phyloP scores from a whole-genome alignment of 1,140 invertebrate genomes.

The Drosophila malerkotliana region DNA sequence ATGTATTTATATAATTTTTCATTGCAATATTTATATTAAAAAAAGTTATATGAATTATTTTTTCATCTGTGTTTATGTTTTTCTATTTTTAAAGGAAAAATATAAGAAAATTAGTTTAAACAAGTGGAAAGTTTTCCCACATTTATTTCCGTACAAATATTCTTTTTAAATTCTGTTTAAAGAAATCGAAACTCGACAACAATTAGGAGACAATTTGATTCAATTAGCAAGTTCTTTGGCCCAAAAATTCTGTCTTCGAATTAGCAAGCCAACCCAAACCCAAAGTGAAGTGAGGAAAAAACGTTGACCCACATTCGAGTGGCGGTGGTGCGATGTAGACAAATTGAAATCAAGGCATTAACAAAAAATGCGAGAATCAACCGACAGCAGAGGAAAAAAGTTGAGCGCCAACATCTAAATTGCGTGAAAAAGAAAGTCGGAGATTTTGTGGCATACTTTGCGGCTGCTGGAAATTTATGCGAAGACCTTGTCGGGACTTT shows the following conservation, averaged over 20 bases:
- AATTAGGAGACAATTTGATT: constrained; percentile 52
- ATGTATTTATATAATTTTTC: too few species aligned
- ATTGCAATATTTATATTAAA: background rate
- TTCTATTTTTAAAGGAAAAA: background rate
- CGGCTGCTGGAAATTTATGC: constrained; percentile 65
- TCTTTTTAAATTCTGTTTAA: constrained; percentile 21
- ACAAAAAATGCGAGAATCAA: constrained; percentile 18
- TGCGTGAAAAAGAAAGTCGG: constrained; percentile 24
- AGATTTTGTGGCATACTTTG: constrained; percentile 63
- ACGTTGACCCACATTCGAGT: constrained; percentile 41
- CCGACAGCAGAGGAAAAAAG: constrained; percentile 9
- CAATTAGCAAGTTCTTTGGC: constrained; percentile 63
- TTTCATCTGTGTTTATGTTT: background rate
- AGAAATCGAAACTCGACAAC: constrained; percentile 63
- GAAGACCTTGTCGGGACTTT: constrained; percentile 34
- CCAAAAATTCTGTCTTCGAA: constrained; percentile 36
- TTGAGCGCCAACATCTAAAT: constrained; percentile 25
- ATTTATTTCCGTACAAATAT: background rate
- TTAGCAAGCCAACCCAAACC: constrained; percentile 35
- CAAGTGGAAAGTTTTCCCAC: constrained; percentile 25
- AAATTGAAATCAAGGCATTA: constrained; percentile 75
- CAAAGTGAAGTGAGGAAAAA: constrained; percentile 2
- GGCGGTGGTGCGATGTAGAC: constrained; percentile 34
- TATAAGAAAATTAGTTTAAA: background rate
- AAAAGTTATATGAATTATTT: too few species aligned